Evolutionary conservation across 2,888 invertebrate species (phyloP).

Genomic region (Stenodema calcarata): DNA sequence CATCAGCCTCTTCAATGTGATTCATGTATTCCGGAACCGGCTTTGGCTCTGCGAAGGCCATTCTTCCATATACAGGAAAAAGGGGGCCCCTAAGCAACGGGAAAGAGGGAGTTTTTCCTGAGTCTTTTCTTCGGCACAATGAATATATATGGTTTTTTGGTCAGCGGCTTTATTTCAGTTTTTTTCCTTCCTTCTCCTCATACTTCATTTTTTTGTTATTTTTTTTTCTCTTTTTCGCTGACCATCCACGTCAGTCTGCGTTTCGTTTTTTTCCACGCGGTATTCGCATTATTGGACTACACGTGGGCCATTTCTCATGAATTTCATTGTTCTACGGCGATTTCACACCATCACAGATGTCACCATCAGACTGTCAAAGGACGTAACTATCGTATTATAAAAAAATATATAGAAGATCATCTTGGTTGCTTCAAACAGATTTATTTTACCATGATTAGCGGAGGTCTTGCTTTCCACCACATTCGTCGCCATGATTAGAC

Average conservation of each 20-base stretch:
- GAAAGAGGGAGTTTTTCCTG: constrained; percentile 7
- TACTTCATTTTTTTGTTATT: not conserved
- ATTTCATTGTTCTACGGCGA: no score
- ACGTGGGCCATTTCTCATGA: not conserved
- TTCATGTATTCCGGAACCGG: constrained; percentile 42
- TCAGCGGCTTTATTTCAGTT: constrained; percentile 17
- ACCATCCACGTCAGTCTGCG: not conserved
- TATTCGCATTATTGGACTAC: not conserved
- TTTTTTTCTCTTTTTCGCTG: not conserved
- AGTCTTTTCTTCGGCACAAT: constrained; percentile 14
- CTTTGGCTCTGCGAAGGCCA: constrained; percentile 20
- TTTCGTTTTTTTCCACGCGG: not conserved
- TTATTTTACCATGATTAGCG: no score
- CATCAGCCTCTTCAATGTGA: constrained; percentile 25
- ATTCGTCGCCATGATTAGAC: no score
- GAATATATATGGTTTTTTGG: constrained; percentile 39
- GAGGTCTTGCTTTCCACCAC: no score
- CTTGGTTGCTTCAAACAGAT: no score
- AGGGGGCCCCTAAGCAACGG: not conserved
- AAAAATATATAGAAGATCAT: no score
- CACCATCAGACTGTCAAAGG: no score
- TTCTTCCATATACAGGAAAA: constrained; percentile 29
- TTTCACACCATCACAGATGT: no score
- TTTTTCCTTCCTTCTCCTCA: not conserved
- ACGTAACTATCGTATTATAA: no score